These are phyloP conservation scores for Zaprionus taronus DNA, from an alignment of 1,140 invertebrate genomes.

Conservation along the genomic window DNA sequence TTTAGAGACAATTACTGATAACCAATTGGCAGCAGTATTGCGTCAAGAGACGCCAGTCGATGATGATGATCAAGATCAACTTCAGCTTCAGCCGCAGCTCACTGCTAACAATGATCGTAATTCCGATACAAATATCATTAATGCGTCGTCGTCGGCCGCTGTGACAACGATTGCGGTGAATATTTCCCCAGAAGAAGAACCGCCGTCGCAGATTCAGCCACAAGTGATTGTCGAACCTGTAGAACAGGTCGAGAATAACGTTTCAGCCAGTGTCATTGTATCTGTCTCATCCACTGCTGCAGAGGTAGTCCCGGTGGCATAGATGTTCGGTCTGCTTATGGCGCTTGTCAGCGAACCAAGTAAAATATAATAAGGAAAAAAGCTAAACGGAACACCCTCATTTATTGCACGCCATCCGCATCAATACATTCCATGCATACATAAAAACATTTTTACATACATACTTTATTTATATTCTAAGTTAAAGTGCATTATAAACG, in stretches of 20 bases:
- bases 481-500: slow-evolving; percentile 26
- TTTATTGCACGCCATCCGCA: slow-evolving; percentile 56
- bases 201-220: slow-evolving; percentile 34
- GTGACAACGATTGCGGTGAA: slow-evolving; percentile 78
- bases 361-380: slow-evolving; percentile 37
- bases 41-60: slow-evolving; percentile 79
- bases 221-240: slow-evolving; percentile 71
- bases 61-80: slow-evolving; percentile 56
- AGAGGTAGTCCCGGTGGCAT: slow-evolving; percentile 70
- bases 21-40: slow-evolving; percentile 71
- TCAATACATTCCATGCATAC: slow-evolving; percentile 45
- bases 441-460: slow-evolving; percentile 45
- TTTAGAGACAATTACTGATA: slow-evolving; percentile 62
- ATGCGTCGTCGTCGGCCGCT: slow-evolving; percentile 51
- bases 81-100: slow-evolving; percentile 20
- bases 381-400: slow-evolving; percentile 42
- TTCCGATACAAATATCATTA: slow-evolving; percentile 62
- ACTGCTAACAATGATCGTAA: slow-evolving; percentile 36
- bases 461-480: slow-evolving; percentile 24
- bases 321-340: slow-evolving; percentile 35
- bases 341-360: slow-evolving; percentile 33
- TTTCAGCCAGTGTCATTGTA: slow-evolving; percentile 68
- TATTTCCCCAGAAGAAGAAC: slow-evolving; percentile 35
- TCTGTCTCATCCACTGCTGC: slow-evolving; percentile 52
- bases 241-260: slow-evolving; percentile 81